A percentile compares a stretch with the other conserved stretches of the same genome.
These are phyloP conservation scores for Equus przewalskii DNA, from an alignment of 2,113 vertebrate genomes.

Conservation along the genomic window DNA sequence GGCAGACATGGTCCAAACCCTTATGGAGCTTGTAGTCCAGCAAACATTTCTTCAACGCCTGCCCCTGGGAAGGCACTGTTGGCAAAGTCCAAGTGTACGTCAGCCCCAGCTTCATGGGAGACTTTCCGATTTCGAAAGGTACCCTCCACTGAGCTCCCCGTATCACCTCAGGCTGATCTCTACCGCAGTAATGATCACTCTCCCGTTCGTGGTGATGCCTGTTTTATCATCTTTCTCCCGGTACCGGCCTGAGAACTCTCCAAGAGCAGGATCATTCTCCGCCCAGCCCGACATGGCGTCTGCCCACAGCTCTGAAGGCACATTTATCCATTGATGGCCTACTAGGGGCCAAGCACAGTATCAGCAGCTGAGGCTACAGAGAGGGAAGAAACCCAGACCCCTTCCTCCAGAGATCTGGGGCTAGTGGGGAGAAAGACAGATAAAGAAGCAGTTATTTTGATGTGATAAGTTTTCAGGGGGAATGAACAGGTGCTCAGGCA, in stretches of 20 bases:
- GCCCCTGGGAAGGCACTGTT: not conserved
- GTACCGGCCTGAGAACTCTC: not conserved
- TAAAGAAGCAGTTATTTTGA: not conserved
- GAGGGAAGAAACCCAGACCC: not conserved
- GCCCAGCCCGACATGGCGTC: not conserved
- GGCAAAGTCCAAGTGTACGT: not conserved
- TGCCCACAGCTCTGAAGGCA: not conserved
- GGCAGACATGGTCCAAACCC: not conserved
- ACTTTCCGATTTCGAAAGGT: not conserved
- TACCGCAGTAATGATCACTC: rapidly evolving
- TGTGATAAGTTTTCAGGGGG: not conserved
- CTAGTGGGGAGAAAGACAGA: not conserved
- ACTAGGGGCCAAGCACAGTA: rapidly evolving
- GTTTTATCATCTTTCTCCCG: not conserved
- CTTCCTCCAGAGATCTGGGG: not conserved
- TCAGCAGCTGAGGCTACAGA: not conserved
- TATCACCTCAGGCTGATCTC: not conserved
- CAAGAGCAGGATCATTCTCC: not conserved
- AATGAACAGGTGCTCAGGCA: rapidly evolving
- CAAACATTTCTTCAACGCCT: not conserved
- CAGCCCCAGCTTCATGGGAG: no score
- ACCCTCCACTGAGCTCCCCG: not conserved
- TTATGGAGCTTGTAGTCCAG: not conserved
- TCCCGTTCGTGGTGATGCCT: rapidly evolving
- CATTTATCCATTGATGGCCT: not conserved